Evolutionary conservation across 2,113 vertebrate genomes (phyloP), one percentile per base, ranked within the genome.

Genomic region (Coptodon bakossiorum): DNA sequence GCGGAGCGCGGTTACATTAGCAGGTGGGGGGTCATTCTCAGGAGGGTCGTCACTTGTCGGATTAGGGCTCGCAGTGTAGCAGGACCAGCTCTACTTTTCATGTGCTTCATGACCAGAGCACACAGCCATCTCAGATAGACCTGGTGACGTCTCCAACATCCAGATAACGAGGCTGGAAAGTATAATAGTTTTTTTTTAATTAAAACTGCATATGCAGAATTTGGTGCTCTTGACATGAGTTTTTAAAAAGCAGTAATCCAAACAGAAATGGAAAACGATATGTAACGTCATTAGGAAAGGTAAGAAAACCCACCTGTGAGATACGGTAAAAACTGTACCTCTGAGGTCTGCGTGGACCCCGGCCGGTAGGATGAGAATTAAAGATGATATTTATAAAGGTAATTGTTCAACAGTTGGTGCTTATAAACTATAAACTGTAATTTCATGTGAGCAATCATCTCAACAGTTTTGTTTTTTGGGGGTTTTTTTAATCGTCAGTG

Each of bases 371-470:
- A 73, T 27, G n/a, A 73, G 66, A 24, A 43, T 10, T 27, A 43
- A 73, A 73, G 38, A 73, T 43, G 50, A 54, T 45, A 48, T 61
- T 71, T 10, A 16, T 17, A 31, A 48, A 4, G 63, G 45, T 79
- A 54, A 48, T 9, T 38, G 17, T 40, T 84, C 81, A 81, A 43
- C 53, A 40, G 45, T 68, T 63, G 56, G 38, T 79, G 56, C 48
- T 79, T 56, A 53, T 16, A 31, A 8, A 31, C 27, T 56, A 38
- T 66, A 66, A 66, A 66, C 31, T 59, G 31, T 53, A 52, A 38
- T 86, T 82, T 66, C 38, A 61, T 36, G 56, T 79, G 43, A 73
- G 43, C 76, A 56, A 19, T 80, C 81, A 73, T 63, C n/a, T 22
- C 71, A 50, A 50, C 43, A 17, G 9, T 66, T 43, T 87, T 84